Percentiles rank a stretch among this genome's conserved stretches.
Evolutionary conservation across 2,113 vertebrate species (phyloP).

Genomic region (Nothobranchius furzeri): DNA sequence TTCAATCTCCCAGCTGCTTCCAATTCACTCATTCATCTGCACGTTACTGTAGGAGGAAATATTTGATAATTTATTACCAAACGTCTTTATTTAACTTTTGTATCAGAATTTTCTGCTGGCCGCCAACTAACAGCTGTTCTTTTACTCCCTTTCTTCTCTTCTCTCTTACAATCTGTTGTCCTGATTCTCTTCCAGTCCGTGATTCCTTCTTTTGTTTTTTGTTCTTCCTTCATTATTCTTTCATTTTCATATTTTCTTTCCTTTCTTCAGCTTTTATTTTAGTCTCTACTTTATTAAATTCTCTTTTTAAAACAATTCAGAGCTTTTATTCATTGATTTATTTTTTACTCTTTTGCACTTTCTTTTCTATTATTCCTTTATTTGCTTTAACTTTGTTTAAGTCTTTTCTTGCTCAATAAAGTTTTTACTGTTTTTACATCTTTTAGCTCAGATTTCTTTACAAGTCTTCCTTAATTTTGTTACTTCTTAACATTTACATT

Average conservation of each 20-base stretch:
- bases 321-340: no score
- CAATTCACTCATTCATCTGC: constrained; percentile 41
- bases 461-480: no score
- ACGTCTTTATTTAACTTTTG: constrained; percentile 6
- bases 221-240: no score
- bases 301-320: no score
- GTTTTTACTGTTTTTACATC: no score
- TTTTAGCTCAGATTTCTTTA: no score
- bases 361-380: no score
- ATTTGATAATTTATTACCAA: constrained; percentile 9
- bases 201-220: not conserved
- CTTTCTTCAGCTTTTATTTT: not conserved
- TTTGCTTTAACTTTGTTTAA: no score
- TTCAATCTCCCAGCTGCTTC: constrained; percentile 63
- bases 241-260: not conserved
- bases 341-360: no score
- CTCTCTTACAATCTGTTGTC: not conserved
- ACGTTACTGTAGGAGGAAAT: constrained; percentile 17
- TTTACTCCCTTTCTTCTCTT: not conserved
- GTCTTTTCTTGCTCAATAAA: no score
- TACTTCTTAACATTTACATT: no score
- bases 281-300: no score
- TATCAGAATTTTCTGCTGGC: constrained; percentile 13
- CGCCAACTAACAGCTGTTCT: not conserved
- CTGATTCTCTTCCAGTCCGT: fast-evolving